Conservation (phyloP, 2,888 invertebrate genomes). For the Congeria kusceri region DNA sequence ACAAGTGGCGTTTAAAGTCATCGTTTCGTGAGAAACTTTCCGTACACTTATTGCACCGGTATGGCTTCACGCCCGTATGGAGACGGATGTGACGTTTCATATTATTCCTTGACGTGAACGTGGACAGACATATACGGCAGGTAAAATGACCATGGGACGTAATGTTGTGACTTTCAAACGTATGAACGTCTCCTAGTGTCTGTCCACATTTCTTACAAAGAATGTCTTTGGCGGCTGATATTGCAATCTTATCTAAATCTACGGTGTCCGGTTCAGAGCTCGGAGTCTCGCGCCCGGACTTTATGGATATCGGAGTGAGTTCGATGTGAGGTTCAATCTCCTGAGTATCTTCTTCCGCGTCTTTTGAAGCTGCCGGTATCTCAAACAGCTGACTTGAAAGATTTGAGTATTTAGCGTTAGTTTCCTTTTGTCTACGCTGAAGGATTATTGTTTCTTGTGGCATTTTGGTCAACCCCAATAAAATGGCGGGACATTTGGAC, state of each 20-base stretch:
- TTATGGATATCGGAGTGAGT: neutral
- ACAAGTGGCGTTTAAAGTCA: conserved; percentile 76
- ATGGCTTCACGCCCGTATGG: conserved; percentile 77
- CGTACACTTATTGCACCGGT: conserved; percentile 70
- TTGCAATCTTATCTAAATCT: conserved; percentile 29
- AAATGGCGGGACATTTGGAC: neutral
- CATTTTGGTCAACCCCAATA: neutral
- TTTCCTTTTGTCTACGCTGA: no score
- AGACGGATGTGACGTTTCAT: conserved; percentile 77
- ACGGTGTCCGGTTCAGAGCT: neutral
- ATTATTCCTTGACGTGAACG: conserved; percentile 77
- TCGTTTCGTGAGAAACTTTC: conserved; percentile 77
- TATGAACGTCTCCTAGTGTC: conserved; percentile 58
- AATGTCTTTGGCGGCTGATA: conserved; percentile 55
- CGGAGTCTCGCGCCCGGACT: neutral
- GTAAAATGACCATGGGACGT: conserved; percentile 70
- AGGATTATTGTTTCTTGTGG: no score
- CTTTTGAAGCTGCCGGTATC: neutral
- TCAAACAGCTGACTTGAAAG: neutral
- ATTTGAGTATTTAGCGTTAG: neutral
- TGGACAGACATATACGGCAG: conserved; percentile 73
- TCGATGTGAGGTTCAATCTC: neutral
- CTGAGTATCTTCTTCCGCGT: neutral
- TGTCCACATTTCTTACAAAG: conserved; percentile 71
- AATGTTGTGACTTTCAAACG: conserved; percentile 73